These are phyloP conservation scores for Marmota flaviventris DNA, from an alignment of 2,113 vertebrate genomes.

Conservation along the genomic window DNA sequence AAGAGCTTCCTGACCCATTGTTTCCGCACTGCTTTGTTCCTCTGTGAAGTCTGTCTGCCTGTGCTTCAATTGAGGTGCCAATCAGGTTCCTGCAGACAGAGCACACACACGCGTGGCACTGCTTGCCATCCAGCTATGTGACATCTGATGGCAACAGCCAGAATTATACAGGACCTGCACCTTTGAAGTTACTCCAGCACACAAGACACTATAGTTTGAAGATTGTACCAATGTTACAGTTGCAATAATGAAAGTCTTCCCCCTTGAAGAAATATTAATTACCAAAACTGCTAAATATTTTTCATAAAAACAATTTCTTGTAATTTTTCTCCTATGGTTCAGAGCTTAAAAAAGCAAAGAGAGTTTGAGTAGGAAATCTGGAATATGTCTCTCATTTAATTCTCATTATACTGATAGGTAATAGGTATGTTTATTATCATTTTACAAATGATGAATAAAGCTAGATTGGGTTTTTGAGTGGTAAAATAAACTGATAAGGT, in stretches of 20 bases:
- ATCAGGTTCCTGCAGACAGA: background rate
- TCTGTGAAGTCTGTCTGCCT: background rate
- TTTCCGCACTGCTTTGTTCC: background rate
- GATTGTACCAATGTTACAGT: background rate
- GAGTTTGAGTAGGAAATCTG: background rate
- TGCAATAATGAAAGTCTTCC: background rate
- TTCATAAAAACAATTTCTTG: background rate
- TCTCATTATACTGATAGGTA: background rate
- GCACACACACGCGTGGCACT: accelerated
- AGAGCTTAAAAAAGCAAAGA: slow-evolving; percentile 9
- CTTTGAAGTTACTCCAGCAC: background rate
- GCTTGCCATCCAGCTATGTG: background rate
- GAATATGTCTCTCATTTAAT: background rate
- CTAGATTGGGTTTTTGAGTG: background rate
- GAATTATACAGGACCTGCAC: background rate
- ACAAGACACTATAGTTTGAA: background rate
- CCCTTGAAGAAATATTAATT: background rate
- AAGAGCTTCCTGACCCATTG: background rate
- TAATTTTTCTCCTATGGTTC: background rate
- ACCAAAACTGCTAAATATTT: background rate
- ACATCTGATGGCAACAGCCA: background rate
- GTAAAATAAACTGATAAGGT: background rate
- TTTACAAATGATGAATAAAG: background rate
- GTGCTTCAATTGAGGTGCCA: background rate
- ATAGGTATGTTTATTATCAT: background rate